Evolutionary conservation across 2,888 invertebrate genomes (phyloP).

Genomic region (Drosophila vallismaia): DNA sequence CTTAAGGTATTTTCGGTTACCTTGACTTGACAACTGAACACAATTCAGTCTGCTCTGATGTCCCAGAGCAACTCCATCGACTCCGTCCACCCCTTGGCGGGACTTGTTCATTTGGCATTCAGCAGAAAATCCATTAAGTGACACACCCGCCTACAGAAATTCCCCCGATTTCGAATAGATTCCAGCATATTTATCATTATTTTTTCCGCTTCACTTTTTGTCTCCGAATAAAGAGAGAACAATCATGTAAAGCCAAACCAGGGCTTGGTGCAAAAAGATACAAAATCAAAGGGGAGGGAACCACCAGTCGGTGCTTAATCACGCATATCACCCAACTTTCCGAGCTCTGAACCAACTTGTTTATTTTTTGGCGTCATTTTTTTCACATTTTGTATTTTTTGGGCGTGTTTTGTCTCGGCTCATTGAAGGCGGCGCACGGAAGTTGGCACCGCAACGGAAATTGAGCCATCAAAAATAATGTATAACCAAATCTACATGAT

Average conservation of each 20-base stretch:
- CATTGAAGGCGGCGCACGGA: conserved; percentile 66
- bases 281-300: conserved; percentile 8
- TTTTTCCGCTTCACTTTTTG: conserved; percentile 36
- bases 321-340: conserved; percentile 59
- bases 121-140: conserved; percentile 66
- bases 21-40: conserved; percentile 24
- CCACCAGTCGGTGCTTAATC: conserved; percentile 57
- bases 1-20: not conserved
- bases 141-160: conserved; percentile 61
- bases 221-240: conserved; percentile 29
- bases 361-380: conserved; percentile 24
- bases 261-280: conserved; percentile 63
- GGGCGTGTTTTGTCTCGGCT: conserved; percentile 57
- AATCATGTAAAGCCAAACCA: conserved; percentile 46
- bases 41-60: conserved; percentile 13
- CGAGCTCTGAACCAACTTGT: conserved; percentile 54
- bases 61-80: conserved; percentile 31
- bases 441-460: conserved; percentile 68
- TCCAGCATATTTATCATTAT: conserved; percentile 64
- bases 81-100: conserved; percentile 1
- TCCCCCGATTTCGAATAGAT: conserved; percentile 56
- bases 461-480: conserved; percentile 70
- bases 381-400: conserved; percentile 31
- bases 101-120: conserved; percentile 43
- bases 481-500: conserved; percentile 27